These are phyloP conservation scores for Hylomyscus alleni DNA, from an alignment of 2,797 vertebrate species.

Conservation along the genomic window DNA sequence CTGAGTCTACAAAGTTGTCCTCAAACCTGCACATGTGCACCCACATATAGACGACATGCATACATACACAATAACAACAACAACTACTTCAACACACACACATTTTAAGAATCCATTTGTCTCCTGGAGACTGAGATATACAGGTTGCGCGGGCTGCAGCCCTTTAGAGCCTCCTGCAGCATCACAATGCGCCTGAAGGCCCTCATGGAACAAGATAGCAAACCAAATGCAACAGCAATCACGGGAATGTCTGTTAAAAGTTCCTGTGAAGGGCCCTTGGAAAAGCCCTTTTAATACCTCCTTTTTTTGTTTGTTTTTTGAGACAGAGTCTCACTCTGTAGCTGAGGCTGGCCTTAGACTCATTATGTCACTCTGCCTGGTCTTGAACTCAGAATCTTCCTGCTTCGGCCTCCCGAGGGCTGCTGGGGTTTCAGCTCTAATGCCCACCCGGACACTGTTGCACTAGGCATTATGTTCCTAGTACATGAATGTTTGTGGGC, in stretches of 20 bases:
- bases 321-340: background rate
- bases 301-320: background rate
- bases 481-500: background rate
- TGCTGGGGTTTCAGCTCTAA: background rate
- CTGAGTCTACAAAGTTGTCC: background rate
- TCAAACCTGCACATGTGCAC: no score
- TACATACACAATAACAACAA: background rate
- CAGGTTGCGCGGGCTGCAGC: background rate
- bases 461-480: background rate
- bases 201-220: no score
- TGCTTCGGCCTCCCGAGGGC: background rate
- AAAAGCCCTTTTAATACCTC: background rate
- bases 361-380: background rate
- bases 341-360: background rate
- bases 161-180: background rate
- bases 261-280: background rate
- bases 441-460: no score
- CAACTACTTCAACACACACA: background rate
- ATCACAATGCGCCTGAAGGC: background rate
- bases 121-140: background rate
- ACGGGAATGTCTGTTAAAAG: background rate
- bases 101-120: background rate
- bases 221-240: background rate
- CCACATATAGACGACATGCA: no score
- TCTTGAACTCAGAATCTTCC: conserved; percentile 9